A percentile compares a stretch with the other conserved stretches of the same genome.
Conservation (phyloP, 2,888 invertebrate genomes). For the Macrophya alboannulata region DNA sequence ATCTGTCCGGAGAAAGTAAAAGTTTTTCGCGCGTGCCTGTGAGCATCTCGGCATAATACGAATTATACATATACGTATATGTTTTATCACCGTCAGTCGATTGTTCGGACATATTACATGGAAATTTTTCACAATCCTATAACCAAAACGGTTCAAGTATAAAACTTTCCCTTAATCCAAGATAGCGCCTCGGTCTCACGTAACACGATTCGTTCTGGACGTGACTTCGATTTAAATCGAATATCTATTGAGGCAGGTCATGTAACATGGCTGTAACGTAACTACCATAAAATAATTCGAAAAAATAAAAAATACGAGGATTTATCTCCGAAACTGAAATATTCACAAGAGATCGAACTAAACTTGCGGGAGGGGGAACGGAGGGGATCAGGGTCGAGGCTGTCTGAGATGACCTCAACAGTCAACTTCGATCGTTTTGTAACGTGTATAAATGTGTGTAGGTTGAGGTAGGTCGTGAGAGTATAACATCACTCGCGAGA, state of each 20-base stretch:
- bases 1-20: background rate
- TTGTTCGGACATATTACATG: too few species aligned
- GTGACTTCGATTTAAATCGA: background rate
- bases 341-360: background rate
- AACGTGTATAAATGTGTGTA: background rate
- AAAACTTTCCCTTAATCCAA: too few species aligned
- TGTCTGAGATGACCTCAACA: background rate
- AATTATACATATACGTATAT: too few species aligned
- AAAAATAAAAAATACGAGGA: background rate
- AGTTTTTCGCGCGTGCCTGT: background rate
- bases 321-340: background rate
- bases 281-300: background rate
- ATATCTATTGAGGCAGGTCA: background rate
- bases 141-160: too few species aligned
- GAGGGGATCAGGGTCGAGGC: background rate
- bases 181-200: background rate
- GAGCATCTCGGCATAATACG: background rate
- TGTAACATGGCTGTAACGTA: background rate
- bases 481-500: background rate
- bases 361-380: background rate
- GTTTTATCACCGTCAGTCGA: too few species aligned
- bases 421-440: background rate
- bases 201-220: background rate
- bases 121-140: too few species aligned
- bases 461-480: conserved; percentile 27